Evolutionary conservation across 2,888 invertebrate species (phyloP).

Genomic region (Acrobeloides nanus): DNA sequence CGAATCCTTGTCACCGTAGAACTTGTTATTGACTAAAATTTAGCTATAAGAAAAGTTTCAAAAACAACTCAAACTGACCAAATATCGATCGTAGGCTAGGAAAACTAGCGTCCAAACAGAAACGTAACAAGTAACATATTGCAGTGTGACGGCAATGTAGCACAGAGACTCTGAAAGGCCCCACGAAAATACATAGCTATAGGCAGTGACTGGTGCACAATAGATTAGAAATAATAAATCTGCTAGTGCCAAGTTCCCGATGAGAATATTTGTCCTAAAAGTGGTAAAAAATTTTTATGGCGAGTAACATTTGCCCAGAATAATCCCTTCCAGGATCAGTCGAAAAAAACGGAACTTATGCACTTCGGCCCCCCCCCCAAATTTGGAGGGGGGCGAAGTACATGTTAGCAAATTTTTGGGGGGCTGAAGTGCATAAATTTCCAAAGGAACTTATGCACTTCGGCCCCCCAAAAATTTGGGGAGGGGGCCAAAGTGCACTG

Average conservation of each 20-base stretch:
- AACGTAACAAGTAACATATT: conserved; percentile 78
- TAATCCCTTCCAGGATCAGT: too few species aligned
- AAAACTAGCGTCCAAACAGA: conserved; percentile 83
- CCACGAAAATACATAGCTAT: conserved; percentile 53
- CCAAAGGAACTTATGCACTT: too few species aligned
- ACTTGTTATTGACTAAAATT: conserved; percentile 68
- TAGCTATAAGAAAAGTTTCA: background rate
- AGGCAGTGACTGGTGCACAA: conserved; percentile 68
- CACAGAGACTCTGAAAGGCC: conserved; percentile 17
- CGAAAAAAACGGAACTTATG: too few species aligned
- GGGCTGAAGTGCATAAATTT: too few species aligned
- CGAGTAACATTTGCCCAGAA: background rate
- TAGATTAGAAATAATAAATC: conserved; percentile 82
- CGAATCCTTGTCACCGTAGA: conserved; percentile 79
- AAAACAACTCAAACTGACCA: conserved; percentile 58
- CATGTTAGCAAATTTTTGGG: too few species aligned
- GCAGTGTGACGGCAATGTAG: conserved; percentile 61
- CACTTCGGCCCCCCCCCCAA: too few species aligned
- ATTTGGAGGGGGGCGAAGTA: too few species aligned
- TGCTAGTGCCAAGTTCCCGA: conserved; percentile 79
- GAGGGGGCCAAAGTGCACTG: too few species aligned
- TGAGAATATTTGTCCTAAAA: conserved; percentile 70
- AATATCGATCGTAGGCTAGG: conserved; percentile 78
- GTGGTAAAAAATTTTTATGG: background rate
- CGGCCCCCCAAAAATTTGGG: too few species aligned